These are phyloP conservation scores for Tetraneura akinire DNA, from an alignment of 1,140 invertebrate genomes.

Conservation along the genomic window DNA sequence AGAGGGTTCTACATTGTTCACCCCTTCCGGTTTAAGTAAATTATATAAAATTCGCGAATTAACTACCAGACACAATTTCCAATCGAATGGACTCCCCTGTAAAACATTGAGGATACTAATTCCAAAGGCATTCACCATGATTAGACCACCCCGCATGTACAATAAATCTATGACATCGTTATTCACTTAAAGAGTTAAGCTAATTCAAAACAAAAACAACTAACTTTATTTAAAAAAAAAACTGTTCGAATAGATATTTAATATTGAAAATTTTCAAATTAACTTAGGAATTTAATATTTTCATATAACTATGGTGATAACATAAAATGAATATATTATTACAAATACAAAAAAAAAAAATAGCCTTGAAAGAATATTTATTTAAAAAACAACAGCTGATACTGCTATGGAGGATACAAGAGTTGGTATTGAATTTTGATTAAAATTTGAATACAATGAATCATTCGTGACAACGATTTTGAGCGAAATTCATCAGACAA, in stretches of 20 bases:
- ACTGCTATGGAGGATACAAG: too few species aligned
- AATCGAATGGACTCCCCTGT: slow-evolving; percentile 40
- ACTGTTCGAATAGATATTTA: not conserved
- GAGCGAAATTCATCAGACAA: too few species aligned
- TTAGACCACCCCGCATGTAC: slow-evolving; percentile 5
- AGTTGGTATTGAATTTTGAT: too few species aligned
- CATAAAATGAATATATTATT: too few species aligned
- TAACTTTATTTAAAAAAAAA: not conserved
- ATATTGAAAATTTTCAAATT: not conserved
- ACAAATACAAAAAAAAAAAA: too few species aligned
- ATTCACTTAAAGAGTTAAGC: slow-evolving; percentile 12
- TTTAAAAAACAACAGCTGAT: too few species aligned
- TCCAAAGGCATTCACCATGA: slow-evolving; percentile 45
- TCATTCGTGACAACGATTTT: too few species aligned
- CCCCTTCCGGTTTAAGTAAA: slow-evolving; percentile 51
- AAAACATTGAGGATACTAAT: slow-evolving; percentile 49
- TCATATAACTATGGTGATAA: too few species aligned
- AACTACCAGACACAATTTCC: slow-evolving; percentile 49
- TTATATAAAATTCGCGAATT: slow-evolving; percentile 50
- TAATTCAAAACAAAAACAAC: slow-evolving; percentile 35
- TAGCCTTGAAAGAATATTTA: too few species aligned
- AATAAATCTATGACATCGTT: slow-evolving; percentile 30
- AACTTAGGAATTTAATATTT: too few species aligned
- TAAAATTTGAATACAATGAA: too few species aligned
- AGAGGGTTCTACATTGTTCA: slow-evolving; percentile 50